A percentile compares a stretch with the other conserved stretches of the same genome.
Conservation (phyloP, 2,113 vertebrate genomes). For the Callaeas wilsoni region DNA sequence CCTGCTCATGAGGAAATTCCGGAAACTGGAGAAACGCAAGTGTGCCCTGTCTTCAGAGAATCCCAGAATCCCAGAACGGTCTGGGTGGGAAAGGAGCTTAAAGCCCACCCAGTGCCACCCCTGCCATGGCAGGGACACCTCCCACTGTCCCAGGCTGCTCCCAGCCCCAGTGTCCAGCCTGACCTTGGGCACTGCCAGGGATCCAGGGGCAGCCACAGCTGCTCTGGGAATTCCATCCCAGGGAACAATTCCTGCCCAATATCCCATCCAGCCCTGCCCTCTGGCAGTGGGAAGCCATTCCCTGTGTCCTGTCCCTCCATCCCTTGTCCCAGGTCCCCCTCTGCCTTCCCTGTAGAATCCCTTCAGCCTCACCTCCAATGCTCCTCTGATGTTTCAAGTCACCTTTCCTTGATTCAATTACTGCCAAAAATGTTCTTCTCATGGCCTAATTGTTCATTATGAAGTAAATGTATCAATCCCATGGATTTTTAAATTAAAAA, state of each 20-base stretch:
- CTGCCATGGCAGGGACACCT: neutral
- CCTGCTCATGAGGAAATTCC: neutral
- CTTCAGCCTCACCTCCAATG: neutral
- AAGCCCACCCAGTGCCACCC: fast-evolving
- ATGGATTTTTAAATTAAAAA: neutral
- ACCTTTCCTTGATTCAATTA: neutral
- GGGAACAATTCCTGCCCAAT: neutral
- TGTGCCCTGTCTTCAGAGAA: neutral
- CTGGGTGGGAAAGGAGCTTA: fast-evolving
- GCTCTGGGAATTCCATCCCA: neutral
- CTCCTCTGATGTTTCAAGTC: neutral
- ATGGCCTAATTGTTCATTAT: neutral
- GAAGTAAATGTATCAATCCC: neutral
- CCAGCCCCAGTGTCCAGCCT: neutral
- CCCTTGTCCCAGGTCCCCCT: neutral
- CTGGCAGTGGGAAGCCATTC: neutral
- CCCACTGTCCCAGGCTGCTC: neutral
- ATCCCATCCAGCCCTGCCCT: fast-evolving
- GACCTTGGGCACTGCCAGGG: neutral
- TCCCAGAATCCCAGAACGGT: neutral
- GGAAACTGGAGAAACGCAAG: neutral
- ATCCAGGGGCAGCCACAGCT: neutral
- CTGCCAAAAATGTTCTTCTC: neutral
- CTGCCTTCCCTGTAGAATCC: fast-evolving
- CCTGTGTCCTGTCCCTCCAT: neutral